These are phyloP conservation scores for Drosophila basisetae DNA, from an alignment of 2,888 invertebrate species.

Conservation along the genomic window DNA sequence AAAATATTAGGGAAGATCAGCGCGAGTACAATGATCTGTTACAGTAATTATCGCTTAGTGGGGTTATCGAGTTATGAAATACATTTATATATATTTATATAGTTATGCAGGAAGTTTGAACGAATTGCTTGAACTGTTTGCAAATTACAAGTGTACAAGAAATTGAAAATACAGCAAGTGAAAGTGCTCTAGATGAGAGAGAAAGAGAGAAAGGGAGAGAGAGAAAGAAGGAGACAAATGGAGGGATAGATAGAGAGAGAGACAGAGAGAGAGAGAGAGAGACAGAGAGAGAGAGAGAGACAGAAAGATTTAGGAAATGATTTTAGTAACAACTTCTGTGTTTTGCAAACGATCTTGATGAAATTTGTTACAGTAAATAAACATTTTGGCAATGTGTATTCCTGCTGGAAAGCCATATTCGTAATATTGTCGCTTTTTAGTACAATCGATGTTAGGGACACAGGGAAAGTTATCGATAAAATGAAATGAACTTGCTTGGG, in stretches of 20 bases:
- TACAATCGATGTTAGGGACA: background rate
- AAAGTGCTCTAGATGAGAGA: background rate
- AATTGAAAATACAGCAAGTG: background rate
- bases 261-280: background rate
- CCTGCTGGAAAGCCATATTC: background rate
- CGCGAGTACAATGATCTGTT: background rate
- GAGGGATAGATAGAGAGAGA: background rate
- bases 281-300: background rate
- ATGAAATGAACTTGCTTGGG: background rate
- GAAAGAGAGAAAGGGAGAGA: background rate
- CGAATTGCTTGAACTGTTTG: background rate
- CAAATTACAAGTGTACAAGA: background rate
- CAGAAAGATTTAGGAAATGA: background rate
- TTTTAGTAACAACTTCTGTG: background rate
- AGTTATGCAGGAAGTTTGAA: background rate
- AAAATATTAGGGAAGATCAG: constrained; percentile 6
- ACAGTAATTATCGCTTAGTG: background rate
- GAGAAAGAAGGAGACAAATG: background rate
- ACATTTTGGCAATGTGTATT: background rate
- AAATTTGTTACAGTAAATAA: background rate
- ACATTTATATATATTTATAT: background rate
- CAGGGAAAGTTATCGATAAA: background rate
- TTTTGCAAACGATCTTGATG: background rate
- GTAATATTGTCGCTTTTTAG: background rate
- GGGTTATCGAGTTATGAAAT: background rate